phyloP scores from a whole-genome alignment of 2,113 vertebrate genomes.

The Odontophorus gujanensis region DNA sequence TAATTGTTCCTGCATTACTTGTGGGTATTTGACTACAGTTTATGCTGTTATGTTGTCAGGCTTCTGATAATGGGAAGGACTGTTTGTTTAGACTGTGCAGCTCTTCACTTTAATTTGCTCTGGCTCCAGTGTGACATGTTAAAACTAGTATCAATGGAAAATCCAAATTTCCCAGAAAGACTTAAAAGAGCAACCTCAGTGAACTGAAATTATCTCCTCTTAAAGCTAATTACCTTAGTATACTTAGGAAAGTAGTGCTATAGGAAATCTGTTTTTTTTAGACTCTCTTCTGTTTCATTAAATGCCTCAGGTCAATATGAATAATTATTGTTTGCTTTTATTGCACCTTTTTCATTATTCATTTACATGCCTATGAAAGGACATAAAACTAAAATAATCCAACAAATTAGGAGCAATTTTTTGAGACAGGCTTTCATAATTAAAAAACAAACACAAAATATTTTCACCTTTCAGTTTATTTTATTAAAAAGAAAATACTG shows the following conservation, averaged over 20 bases:
- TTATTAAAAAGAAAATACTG: conserved; percentile 45
- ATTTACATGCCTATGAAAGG: neutral
- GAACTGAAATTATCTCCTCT: conserved; percentile 89
- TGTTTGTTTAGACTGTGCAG: conserved; percentile 95
- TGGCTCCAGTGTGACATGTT: conserved; percentile 95
- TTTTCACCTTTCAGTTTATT: conserved; percentile 53
- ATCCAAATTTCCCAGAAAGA: conserved; percentile 88
- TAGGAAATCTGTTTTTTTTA: conserved; percentile 74
- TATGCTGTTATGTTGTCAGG: conserved; percentile 90
- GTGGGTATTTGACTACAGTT: conserved; percentile 79
- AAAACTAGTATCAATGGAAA: conserved; percentile 91
- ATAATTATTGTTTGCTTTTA: conserved; percentile 60
- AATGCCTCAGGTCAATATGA: conserved; percentile 53
- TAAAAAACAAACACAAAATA: conserved; percentile 52
- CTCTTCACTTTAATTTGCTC: conserved; percentile 88
- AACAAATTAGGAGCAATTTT: conserved; percentile 44
- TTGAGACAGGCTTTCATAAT: conserved; percentile 10
- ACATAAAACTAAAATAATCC: conserved; percentile 46
- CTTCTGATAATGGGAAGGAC: conserved; percentile 85
- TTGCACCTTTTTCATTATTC: conserved; percentile 51
- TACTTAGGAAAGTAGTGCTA: conserved; percentile 81
- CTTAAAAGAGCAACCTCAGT: conserved; percentile 84
- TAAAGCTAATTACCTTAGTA: conserved; percentile 87
- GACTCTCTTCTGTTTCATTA: conserved; percentile 33
- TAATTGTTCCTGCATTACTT: conserved; percentile 73